Evolutionary conservation across 2,888 invertebrate species (phyloP), one percentile per base, ranked within the genome.

Genomic region (Microplitis deprimator): DNA sequence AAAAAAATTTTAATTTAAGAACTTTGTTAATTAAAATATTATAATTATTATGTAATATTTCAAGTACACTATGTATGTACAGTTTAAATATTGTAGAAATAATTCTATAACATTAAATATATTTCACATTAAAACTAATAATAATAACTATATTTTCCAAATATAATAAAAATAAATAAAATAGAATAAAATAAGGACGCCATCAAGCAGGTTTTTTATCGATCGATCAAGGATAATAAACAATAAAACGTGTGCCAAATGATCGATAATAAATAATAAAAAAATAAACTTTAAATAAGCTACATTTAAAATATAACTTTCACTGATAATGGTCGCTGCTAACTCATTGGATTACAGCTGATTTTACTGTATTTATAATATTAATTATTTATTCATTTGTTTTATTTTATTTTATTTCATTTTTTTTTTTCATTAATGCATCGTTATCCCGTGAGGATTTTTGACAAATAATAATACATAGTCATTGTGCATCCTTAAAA

Each of bases 281-380:
- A 77, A 80, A 78, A 80, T 81, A 60, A 78, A 77, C 78, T 78
- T 76, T 77, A 79, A 81, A 78, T 78, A 80, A 82, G 79, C 82
- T 82, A 77, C 80, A 77, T 79, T 77, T 62, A 79, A 73, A 78
- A 78, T 82, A 84, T 85, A 84, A 87, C 89, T 89, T 89, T 89
- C 89, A 89, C 84, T 87, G 89, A 89, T 86, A 89, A 89, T 89
- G 89, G 89, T 89, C 89, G 89, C 89, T 89, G 89, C 87, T 88
- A 86, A 86, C 88, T 88, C 89, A 88, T 89, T 88, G 84, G 86
- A 82, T 85, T 82, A 80, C 82, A 83, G 82, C 80, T 82, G 83
- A 84, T 81, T 78, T 73, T 79, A 77, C 72, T 62, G 62, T 73
- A 78, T 50, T 74, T 67, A 73, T 69, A 75, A 67, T 73, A 73